A percentile compares a stretch with the other conserved stretches of the same genome.
These are phyloP conservation scores for Hippasteria phrygiana DNA, from an alignment of 53 echinoderm and acorn worm species.

Conservation along the genomic window DNA sequence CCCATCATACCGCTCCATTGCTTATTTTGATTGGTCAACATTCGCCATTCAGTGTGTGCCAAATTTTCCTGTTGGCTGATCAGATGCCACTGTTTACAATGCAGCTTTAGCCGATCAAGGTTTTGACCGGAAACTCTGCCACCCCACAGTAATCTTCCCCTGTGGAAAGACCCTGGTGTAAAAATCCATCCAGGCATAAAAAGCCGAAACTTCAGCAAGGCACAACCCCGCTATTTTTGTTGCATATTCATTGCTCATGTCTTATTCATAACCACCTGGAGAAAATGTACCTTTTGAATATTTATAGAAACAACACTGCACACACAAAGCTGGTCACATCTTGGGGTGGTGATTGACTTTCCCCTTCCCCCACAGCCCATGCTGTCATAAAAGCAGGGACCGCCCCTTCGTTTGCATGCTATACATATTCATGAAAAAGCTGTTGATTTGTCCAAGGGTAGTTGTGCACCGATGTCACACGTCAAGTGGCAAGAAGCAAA, in stretches of 20 bases:
- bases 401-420: background rate
- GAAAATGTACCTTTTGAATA: background rate
- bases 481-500: background rate
- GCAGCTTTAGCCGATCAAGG: too few species aligned
- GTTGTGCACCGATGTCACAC: constrained; percentile 8
- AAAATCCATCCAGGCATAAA: too few species aligned
- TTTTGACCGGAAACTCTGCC: too few species aligned
- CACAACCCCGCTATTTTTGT: too few species aligned
- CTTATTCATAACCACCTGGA: background rate
- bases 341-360: background rate
- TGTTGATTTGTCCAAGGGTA: background rate
- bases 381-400: background rate
- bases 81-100: too few species aligned
- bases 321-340: background rate
- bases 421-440: constrained; percentile 36
- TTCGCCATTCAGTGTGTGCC: too few species aligned
- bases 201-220: too few species aligned
- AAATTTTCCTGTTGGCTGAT: too few species aligned
- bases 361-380: background rate
- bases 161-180: too few species aligned
- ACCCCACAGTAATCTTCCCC: too few species aligned
- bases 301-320: background rate
- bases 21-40: too few species aligned
- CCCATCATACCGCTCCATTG: too few species aligned
- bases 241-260: background rate